Evolutionary conservation across 2,888 invertebrate species (phyloP).

Genomic region (Listrodromus nycthemerus): DNA sequence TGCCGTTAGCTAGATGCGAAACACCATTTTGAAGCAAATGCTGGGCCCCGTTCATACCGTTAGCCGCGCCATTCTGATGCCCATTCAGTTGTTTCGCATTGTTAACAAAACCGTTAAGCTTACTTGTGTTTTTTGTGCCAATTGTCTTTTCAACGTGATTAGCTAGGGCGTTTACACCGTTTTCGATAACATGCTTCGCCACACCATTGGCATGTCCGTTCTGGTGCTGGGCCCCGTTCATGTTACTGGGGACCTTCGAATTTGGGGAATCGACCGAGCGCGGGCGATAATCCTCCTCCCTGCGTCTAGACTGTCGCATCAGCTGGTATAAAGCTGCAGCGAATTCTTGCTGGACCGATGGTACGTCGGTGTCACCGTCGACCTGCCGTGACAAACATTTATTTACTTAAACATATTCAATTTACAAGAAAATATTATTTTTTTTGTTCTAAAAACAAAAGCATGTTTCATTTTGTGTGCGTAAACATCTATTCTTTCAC

Average conservation of each 20-base stretch:
- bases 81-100: slow-evolving; percentile 80
- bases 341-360: slow-evolving; percentile 92
- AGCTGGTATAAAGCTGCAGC: slow-evolving; percentile 89
- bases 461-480: no score
- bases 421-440: background rate
- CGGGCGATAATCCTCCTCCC: slow-evolving; percentile 70
- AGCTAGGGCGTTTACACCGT: slow-evolving; percentile 66
- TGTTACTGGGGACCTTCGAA: slow-evolving; percentile 72
- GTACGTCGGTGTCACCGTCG: slow-evolving; percentile 93
- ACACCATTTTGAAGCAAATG: slow-evolving; percentile 79
- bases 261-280: slow-evolving; percentile 65
- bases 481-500: no score
- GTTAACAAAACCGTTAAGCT: slow-evolving; percentile 81
- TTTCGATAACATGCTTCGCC: slow-evolving; percentile 82
- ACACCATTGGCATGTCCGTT: slow-evolving; percentile 79
- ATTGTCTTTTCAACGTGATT: slow-evolving; percentile 65
- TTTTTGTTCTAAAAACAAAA: background rate
- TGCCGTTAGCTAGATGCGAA: slow-evolving; percentile 77
- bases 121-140: slow-evolving; percentile 40
- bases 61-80: slow-evolving; percentile 74
- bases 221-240: slow-evolving; percentile 79
- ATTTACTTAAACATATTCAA: background rate
- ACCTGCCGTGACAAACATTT: slow-evolving; percentile 85
- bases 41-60: slow-evolving; percentile 74
- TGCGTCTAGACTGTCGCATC: slow-evolving; percentile 85